Evolutionary conservation across 2,888 invertebrate species (phyloP).

Genomic region (Sipha maydis): DNA sequence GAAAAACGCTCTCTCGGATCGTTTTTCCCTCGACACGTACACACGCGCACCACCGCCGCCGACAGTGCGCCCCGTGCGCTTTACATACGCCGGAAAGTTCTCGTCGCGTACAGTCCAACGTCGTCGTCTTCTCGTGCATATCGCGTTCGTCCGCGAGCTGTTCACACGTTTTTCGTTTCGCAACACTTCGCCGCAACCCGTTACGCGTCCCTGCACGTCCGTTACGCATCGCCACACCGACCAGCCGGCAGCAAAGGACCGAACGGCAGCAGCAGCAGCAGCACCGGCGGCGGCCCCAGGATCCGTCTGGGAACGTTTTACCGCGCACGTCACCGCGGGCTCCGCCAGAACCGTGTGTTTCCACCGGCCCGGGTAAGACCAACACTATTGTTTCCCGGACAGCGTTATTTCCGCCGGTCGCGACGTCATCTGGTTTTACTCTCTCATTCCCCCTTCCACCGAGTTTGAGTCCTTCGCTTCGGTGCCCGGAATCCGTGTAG

Average conservation of each 20-base stretch:
- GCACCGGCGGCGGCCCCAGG: neutral
- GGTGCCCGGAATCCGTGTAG: no score
- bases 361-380: neutral
- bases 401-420: no score
- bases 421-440: no score
- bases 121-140: neutral
- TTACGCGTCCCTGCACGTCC: neutral
- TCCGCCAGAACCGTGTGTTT: neutral
- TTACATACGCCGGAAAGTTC: conserved; percentile 56
- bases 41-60: neutral
- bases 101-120: conserved; percentile 32
- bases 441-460: no score
- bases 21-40: conserved; percentile 37
- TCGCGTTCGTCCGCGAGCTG: neutral
- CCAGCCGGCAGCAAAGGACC: neutral
- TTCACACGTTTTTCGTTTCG: neutral
- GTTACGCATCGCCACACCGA: no score
- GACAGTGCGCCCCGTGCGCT: conserved; percentile 22
- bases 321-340: no score
- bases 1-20: conserved; percentile 53
- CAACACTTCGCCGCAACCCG: neutral
- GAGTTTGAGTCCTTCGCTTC: no score
- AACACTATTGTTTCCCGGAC: no score
- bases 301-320: neutral
- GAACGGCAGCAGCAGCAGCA: neutral